Base-by-base conservation (phyloP, 2,797 vertebrate genomes). In the Manis pentadactyla region DNA sequence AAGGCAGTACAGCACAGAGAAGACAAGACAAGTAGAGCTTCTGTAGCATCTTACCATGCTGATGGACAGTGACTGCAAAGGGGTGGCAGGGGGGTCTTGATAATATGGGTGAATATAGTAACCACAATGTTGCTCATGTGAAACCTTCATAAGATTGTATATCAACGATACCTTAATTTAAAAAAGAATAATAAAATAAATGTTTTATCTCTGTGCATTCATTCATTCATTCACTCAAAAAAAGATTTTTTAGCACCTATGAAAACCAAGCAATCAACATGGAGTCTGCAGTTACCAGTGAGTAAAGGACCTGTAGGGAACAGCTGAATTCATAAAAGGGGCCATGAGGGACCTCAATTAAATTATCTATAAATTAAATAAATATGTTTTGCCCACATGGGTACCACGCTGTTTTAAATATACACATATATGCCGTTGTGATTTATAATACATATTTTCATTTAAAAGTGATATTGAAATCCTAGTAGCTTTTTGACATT, bases 391-490 rank as follows among this genome's bases (percentile, higher is more conserved):
- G 37, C 25, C 46, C 59, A 31, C 6, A n/a, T 39, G 49, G 69
- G 42, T 82, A 34, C 68, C 34, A 63, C 29, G 71, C 12, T 79
- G n/a, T 78, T 71, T 87, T 86, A 93, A 59, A 57, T 64, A 63
- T 69, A 57, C 68, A 18, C 11, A 34, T 68, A 21, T 34, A 9
- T 94, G 37, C 55, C 68, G 14, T 21, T 79, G 37, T 78, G 78
- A 42, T 79, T 89, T 94, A 34, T 64, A 75, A 77, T 96, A 77
- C 68, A 42, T 34, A 73, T 13, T 39, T 92, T 95, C 27, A 63
- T 46, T 83, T 89, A 46, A 93, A 94, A 78, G 31, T 61, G 49
- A 84, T n/a, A 11, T 7, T 49, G 49, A 91, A 93, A 66, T 96
- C 27, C 69, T 84, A 34, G 17, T 93, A 51, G 19, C 29, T 64